Evolutionary conservation across 2,797 vertebrate genomes (phyloP).

Genomic region (Monodelphis domestica): DNA sequence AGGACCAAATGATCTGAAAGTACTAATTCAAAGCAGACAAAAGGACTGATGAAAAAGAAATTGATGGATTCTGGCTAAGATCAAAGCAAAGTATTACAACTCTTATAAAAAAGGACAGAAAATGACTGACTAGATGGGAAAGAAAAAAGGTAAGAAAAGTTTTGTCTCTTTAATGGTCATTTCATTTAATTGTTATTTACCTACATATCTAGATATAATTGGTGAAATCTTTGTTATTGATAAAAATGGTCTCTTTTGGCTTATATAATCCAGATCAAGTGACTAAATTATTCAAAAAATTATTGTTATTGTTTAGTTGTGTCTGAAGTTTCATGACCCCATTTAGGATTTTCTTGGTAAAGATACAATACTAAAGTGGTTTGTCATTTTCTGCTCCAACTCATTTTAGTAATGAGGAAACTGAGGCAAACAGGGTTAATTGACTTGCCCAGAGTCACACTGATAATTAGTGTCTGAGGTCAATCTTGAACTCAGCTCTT

Average conservation of each 20-base stretch:
- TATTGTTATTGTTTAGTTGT: too few relatives aligned
- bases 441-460: too few relatives aligned
- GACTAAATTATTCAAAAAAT: not conserved
- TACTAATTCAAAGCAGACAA: constrained; percentile 90
- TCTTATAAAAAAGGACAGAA: constrained; percentile 85
- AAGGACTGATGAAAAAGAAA: constrained; percentile 87
- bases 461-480: too few relatives aligned
- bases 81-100: constrained; percentile 92
- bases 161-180: constrained; percentile 41
- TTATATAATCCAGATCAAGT: not conserved
- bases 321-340: too few relatives aligned
- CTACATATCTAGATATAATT: not conserved
- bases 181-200: constrained; percentile 15
- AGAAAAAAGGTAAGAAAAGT: constrained; percentile 85
- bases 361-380: too few relatives aligned
- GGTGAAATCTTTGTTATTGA: not conserved
- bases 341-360: too few relatives aligned
- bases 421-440: too few relatives aligned
- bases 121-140: constrained; percentile 85
- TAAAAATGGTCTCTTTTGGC: constrained; percentile 52
- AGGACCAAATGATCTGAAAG: constrained; percentile 86
- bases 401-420: too few relatives aligned
- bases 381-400: too few relatives aligned
- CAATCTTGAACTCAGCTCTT: too few relatives aligned
- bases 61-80: constrained; percentile 88